A percentile compares a stretch with the other conserved stretches of the same genome.
These are phyloP conservation scores for Hypanus sabinus DNA, from an alignment of 2,113 vertebrate species.

Conservation along the genomic window DNA sequence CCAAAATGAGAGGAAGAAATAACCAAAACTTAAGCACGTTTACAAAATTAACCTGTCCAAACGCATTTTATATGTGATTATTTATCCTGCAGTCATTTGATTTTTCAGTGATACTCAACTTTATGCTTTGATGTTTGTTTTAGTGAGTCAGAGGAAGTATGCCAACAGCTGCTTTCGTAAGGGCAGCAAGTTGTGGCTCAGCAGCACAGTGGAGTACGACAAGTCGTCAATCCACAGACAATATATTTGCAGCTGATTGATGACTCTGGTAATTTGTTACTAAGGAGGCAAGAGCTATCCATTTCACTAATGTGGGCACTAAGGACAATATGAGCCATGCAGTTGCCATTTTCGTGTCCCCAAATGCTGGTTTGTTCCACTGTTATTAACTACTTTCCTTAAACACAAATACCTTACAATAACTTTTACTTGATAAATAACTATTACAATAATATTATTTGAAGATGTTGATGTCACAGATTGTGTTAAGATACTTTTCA, in stretches of 20 bases:
- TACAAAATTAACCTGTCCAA: background rate
- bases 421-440: background rate
- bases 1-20: background rate
- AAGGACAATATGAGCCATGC: background rate
- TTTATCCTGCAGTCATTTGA: background rate
- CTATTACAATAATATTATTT: no score
- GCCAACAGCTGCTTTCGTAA: constrained; percentile 15
- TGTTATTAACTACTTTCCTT: constrained; percentile 5
- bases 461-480: background rate
- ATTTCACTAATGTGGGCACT: constrained; percentile 31
- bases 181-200: background rate
- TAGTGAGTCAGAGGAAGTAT: constrained; percentile 15
- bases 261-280: constrained; percentile 33
- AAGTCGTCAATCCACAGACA: constrained; percentile 29
- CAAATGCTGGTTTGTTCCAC: background rate
- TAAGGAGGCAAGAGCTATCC: constrained; percentile 31
- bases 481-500: background rate
- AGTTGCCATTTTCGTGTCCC: background rate
- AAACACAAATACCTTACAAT: background rate
- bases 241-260: constrained; percentile 26
- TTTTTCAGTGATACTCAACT: background rate
- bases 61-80: background rate
- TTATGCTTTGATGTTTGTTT: background rate
- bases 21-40: background rate
- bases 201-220: constrained; percentile 23